These are phyloP conservation scores for Oscheius sp. DNA, from an alignment of 2,888 invertebrate species.

Conservation along the genomic window DNA sequence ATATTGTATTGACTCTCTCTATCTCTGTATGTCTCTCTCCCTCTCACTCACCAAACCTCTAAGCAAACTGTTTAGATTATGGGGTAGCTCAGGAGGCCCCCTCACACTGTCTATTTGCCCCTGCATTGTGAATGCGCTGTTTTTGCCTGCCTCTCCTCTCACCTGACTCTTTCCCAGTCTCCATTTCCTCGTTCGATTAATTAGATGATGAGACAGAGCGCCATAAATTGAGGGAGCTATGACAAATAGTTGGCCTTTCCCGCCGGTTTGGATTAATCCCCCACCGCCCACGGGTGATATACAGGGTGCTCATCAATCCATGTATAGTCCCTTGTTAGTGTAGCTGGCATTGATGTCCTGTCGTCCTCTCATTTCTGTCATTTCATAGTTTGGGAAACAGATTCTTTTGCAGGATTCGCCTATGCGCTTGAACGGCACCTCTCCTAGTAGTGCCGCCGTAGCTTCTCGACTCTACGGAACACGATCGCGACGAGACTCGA, in stretches of 20 bases:
- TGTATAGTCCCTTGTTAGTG: conserved; percentile 6
- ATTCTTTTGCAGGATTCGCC: conserved; percentile 58
- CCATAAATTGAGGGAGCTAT: background rate
- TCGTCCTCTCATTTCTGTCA: conserved; percentile 34
- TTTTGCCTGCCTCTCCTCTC: no score
- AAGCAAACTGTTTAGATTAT: no score
- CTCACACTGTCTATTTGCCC: no score
- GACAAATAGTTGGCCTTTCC: conserved; percentile 17
- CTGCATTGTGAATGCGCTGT: no score
- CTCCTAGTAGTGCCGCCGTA: conserved; percentile 67
- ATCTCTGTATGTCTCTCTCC: no score
- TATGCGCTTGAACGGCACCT: conserved; percentile 62
- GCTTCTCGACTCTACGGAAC: conserved; percentile 69
- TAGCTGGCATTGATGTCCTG: conserved; percentile 19
- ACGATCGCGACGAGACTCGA: conserved; percentile 51
- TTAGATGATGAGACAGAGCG: no score
- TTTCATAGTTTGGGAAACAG: background rate
- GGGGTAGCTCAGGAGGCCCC: no score
- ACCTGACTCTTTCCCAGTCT: no score
- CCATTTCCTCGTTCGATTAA: no score
- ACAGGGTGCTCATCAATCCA: conserved; percentile 1
- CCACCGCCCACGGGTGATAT: conserved; percentile 11
- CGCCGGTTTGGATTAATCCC: conserved; percentile 12
- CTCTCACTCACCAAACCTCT: no score
- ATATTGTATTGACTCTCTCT: no score